These are phyloP conservation scores for Crotalus viridis DNA, from an alignment of 2,113 vertebrate species.

Conservation along the genomic window DNA sequence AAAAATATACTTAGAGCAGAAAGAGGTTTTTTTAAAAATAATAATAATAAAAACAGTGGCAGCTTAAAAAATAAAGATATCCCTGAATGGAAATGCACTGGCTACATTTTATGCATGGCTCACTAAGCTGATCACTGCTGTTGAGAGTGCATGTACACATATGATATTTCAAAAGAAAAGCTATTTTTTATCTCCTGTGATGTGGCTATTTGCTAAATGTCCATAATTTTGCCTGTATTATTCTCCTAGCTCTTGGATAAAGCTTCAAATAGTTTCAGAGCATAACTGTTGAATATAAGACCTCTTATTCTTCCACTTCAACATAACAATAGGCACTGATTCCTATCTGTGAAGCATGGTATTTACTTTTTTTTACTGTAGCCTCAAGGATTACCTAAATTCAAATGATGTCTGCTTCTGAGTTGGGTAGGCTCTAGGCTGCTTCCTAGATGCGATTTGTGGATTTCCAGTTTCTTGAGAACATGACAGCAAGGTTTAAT, in stretches of 20 bases:
- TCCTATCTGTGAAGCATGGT: background rate
- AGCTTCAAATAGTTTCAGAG: background rate
- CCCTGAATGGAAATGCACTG: slow-evolving; percentile 73
- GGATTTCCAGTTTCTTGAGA: background rate
- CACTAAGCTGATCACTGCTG: slow-evolving; percentile 46
- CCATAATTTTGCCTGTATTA: slow-evolving; percentile 9
- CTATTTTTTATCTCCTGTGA: slow-evolving; percentile 18
- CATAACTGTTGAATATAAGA: background rate
- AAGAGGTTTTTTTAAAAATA: background rate
- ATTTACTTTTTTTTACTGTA: background rate
- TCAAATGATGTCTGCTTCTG: background rate
- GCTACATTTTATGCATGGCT: slow-evolving; percentile 67
- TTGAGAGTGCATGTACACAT: background rate
- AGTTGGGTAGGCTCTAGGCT: background rate
- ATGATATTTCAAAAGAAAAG: slow-evolving; percentile 33
- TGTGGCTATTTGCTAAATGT: background rate
- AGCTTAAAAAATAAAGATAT: slow-evolving; percentile 17
- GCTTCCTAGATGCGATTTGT: background rate
- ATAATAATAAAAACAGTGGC: background rate
- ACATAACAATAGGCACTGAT: background rate
- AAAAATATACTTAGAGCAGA: background rate
- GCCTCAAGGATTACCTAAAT: background rate
- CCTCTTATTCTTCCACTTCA: background rate
- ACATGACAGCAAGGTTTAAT: background rate
- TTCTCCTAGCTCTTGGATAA: background rate